Evolutionary conservation across 2,113 vertebrate genomes (phyloP).

Genomic region (Muntiacus muntjak): DNA sequence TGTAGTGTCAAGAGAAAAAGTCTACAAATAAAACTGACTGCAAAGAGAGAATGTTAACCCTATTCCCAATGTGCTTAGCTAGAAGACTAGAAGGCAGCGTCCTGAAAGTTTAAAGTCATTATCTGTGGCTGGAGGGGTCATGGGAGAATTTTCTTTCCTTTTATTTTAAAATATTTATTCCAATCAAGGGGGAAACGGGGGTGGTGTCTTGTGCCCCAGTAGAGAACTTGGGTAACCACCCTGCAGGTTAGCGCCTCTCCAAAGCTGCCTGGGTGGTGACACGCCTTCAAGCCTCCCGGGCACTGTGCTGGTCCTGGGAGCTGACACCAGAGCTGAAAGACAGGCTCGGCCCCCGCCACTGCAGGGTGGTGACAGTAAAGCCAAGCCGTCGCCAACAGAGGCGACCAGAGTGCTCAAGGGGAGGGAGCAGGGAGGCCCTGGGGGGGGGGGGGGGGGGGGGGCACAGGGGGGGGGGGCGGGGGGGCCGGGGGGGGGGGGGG

Average conservation of each 20-base stretch:
- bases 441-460: accelerated
- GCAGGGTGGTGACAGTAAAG: neutral
- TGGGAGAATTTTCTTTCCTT: neutral
- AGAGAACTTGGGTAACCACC: neutral
- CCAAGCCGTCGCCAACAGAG: accelerated
- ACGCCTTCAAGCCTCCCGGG: accelerated
- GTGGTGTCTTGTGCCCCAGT: neutral
- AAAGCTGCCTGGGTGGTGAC: neutral
- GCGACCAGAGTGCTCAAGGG: accelerated
- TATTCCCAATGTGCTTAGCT: neutral
- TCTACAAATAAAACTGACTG: neutral
- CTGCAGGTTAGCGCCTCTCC: neutral
- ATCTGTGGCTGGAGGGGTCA: neutral
- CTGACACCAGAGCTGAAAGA: neutral
- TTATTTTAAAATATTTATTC: neutral
- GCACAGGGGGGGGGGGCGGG: too few relatives aligned
- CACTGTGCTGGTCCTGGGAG: accelerated
- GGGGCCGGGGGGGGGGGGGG: accelerated
- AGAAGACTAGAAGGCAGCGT: neutral
- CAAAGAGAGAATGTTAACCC: neutral
- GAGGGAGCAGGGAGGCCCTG: accelerated
- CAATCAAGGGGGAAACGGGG: too few relatives aligned
- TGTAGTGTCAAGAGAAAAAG: neutral
- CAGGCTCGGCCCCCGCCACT: neutral
- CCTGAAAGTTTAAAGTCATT: neutral